A percentile compares a stretch with the other conserved stretches of the same genome.
phyloP scores from a whole-genome alignment of 2,888 invertebrate genomes.

The Megastigmus dorsalis region DNA sequence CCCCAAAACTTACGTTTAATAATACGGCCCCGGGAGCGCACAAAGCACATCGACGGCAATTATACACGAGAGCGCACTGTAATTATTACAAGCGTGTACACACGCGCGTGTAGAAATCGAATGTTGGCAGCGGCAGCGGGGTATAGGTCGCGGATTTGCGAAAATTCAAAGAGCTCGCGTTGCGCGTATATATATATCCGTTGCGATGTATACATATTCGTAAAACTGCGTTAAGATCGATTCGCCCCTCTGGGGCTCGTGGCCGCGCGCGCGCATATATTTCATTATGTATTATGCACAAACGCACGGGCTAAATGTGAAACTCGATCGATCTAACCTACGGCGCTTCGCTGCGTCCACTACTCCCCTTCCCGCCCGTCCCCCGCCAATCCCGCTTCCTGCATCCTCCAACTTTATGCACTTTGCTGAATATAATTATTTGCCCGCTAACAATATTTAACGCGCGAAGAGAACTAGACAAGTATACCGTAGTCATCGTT shows the following conservation, averaged over 20 bases:
- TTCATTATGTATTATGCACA: slow-evolving; percentile 10
- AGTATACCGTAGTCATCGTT: too few species aligned
- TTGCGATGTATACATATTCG: slow-evolving; percentile 8
- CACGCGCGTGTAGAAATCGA: too few species aligned
- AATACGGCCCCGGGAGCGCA: slow-evolving; percentile 5
- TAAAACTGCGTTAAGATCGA: slow-evolving; percentile 42
- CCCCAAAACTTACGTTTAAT: slow-evolving; percentile 44
- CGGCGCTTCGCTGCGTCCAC: background rate
- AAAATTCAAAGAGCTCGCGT: slow-evolving; percentile 28
- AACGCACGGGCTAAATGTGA: slow-evolving; percentile 19
- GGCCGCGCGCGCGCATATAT: background rate
- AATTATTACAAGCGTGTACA: slow-evolving; percentile 42
- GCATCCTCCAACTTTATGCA: background rate
- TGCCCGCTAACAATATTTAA: background rate
- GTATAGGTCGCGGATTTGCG: too few species aligned
- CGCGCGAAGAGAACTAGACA: too few species aligned
- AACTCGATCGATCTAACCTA: slow-evolving; percentile 9
- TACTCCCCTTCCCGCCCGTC: too few species aligned
- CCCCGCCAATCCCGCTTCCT: too few species aligned
- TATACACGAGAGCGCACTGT: slow-evolving; percentile 32
- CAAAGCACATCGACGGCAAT: slow-evolving; percentile 38
- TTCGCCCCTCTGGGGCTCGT: too few species aligned
- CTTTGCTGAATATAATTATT: background rate
- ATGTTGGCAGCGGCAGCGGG: background rate
- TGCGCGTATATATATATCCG: too few species aligned